Evolutionary conservation across 2,113 vertebrate species (phyloP), one percentile per base, ranked within the genome.

Genomic region (Aldabrachelys gigantea): DNA sequence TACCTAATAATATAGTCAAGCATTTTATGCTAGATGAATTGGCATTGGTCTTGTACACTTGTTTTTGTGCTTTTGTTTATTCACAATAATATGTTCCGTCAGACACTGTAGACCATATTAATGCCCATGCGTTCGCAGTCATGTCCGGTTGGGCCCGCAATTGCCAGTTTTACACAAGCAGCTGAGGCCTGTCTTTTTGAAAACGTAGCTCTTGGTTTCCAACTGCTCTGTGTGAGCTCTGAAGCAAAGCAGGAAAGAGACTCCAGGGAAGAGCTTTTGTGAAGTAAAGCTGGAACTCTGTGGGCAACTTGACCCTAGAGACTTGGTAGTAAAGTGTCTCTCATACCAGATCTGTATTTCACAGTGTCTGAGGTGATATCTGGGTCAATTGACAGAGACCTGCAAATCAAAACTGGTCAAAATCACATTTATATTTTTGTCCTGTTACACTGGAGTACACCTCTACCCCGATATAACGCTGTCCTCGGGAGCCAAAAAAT

Each of bases 391-490:
- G 72, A 75, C 21, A 38, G 19, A 75, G 72, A 41, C n/a, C 72
- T 38, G 5, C 10, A 13, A 19, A 14, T 78, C 16, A 24, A 80
- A 91, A 35, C 53, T 14, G 31, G 1, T 10, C 31, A 24, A 5
- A 10, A 8, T 47, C 27, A 35, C 10, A 44, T 76, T 29, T 38
- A 1, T 1, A 1, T 49, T 93, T 47, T 27, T 27, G 11, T 35
- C 50, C 38, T 13, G 0, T 0, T 87, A 80, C 6, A 38, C 8
- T 14, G 3, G 53, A 47, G 72, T n/a, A 49, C 47, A 49, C 47
- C 10, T 49, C 47, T 49, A 49, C 47, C 9, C 47, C 10, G 47
- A 49, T 49, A 49, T 10, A 49, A 49, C 47, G 47, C 10, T 49
- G 47, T 49, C 47, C 47, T 49, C 47, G 47, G 47, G 47, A 49